These are phyloP conservation scores for Diogma glabrata DNA, from an alignment of 2,888 invertebrate species.

Conservation along the genomic window DNA sequence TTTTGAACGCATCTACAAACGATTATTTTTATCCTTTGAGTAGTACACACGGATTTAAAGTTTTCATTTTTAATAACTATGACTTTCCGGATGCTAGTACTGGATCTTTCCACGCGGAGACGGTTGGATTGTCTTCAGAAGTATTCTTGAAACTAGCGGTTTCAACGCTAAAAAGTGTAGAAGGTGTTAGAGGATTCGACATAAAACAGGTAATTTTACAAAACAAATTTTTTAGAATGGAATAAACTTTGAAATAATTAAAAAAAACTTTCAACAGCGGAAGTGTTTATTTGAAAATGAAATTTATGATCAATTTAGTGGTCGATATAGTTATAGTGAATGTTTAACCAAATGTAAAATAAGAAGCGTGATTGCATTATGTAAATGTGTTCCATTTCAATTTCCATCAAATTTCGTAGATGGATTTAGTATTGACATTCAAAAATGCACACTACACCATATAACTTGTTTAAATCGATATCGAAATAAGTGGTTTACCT, in stretches of 20 bases:
- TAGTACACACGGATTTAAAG: conserved; percentile 38
- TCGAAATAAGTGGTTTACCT: conserved; percentile 21
- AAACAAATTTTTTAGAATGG: neutral
- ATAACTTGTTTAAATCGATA: conserved; percentile 29
- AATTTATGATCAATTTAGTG: conserved; percentile 24
- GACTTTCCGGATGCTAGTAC: conserved; percentile 39
- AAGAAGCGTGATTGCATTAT: conserved; percentile 35
- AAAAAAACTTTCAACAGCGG: too few species aligned
- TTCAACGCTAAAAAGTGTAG: conserved; percentile 13
- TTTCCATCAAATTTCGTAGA: conserved; percentile 28
- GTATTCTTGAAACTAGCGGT: conserved; percentile 24
- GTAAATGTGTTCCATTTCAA: conserved; percentile 43
- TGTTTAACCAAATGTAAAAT: conserved; percentile 43
- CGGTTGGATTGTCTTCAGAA: conserved; percentile 29
- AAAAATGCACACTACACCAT: conserved; percentile 30
- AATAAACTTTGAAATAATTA: neutral
- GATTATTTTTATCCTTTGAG: conserved; percentile 43
- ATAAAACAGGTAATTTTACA: neutral
- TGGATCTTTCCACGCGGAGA: conserved; percentile 34
- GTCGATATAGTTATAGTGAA: conserved; percentile 42
- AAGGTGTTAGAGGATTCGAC: neutral
- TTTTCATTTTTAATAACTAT: conserved; percentile 37
- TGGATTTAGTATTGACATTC: conserved; percentile 3
- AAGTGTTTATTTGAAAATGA: conserved; percentile 41
- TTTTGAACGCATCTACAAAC: conserved; percentile 39